Evolutionary conservation across 2,797 vertebrate species (phyloP).

Genomic region (Halcyon leucocephala): DNA sequence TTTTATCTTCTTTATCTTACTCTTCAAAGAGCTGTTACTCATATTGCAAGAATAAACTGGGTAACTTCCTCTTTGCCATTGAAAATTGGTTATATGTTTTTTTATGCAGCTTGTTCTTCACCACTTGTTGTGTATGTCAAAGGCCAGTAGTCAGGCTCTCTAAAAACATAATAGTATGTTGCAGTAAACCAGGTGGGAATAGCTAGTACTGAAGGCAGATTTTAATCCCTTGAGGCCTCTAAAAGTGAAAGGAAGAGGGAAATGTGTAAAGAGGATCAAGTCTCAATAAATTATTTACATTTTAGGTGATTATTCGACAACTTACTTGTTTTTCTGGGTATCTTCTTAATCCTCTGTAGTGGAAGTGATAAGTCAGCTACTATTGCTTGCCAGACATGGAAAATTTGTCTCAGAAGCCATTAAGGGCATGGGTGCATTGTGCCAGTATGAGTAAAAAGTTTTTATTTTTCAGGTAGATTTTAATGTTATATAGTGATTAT

Average conservation of each 20-base stretch:
- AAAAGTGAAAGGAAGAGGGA: neutral
- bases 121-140: neutral
- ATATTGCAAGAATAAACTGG: neutral
- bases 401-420: neutral
- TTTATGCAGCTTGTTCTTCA: neutral
- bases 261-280: conserved; percentile 12
- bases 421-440: neutral
- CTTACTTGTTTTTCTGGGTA: neutral
- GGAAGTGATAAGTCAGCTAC: neutral
- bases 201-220: neutral
- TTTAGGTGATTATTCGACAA: neutral
- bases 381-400: neutral
- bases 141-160: neutral
- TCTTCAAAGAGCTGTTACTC: neutral
- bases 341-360: neutral
- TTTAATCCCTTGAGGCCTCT: neutral
- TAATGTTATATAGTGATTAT: neutral
- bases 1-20: neutral
- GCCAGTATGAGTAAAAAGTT: neutral
- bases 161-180: neutral
- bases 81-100: neutral
- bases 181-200: neutral
- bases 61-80: neutral
- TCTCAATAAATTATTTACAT: conserved; percentile 4
- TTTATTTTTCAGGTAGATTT: neutral